phyloP scores from a whole-genome alignment of 2,888 invertebrate genomes.

The Bhutanitis thaidina region DNA sequence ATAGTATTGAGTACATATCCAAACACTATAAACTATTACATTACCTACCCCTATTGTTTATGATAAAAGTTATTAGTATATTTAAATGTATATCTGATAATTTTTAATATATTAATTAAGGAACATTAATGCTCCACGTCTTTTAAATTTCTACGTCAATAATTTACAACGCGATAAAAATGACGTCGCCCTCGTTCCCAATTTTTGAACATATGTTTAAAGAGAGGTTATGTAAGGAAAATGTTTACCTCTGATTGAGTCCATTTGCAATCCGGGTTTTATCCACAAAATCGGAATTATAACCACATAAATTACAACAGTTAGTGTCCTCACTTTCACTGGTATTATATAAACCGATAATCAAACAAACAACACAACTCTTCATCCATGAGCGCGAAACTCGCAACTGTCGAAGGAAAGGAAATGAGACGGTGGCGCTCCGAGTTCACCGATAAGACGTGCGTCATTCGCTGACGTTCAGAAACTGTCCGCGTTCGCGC shows the following conservation, averaged over 20 bases:
- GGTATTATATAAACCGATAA: slow-evolving; percentile 38
- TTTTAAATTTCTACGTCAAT: slow-evolving; percentile 17
- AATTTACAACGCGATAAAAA: slow-evolving; percentile 25
- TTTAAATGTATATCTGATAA: too few relatives aligned
- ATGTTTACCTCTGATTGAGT: slow-evolving; percentile 58
- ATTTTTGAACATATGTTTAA: slow-evolving; percentile 54
- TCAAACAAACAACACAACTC: slow-evolving; percentile 49
- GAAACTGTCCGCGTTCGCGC: slow-evolving; percentile 27
- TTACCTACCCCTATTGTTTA: too few relatives aligned
- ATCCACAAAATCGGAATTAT: slow-evolving; percentile 34
- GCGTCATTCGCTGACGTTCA: slow-evolving; percentile 30
- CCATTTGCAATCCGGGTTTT: slow-evolving; percentile 54
- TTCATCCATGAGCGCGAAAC: slow-evolving; percentile 60
- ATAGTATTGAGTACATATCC: too few relatives aligned
- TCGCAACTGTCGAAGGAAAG: slow-evolving; percentile 47
- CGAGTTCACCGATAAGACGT: slow-evolving; percentile 28
- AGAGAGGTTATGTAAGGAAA: slow-evolving; percentile 52
- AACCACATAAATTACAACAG: slow-evolving; percentile 42
- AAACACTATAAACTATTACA: too few relatives aligned
- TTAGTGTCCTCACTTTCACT: slow-evolving; percentile 49
- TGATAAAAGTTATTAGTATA: too few relatives aligned
- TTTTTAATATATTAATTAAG: too few relatives aligned
- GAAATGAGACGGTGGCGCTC: slow-evolving; percentile 29
- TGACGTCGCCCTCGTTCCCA: slow-evolving; percentile 49
- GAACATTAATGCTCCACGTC: neutral